Percentiles rank a stretch among this genome's conserved stretches.
phyloP scores from a whole-genome alignment of 2,888 invertebrate species.

The Rhagonycha lutea region DNA sequence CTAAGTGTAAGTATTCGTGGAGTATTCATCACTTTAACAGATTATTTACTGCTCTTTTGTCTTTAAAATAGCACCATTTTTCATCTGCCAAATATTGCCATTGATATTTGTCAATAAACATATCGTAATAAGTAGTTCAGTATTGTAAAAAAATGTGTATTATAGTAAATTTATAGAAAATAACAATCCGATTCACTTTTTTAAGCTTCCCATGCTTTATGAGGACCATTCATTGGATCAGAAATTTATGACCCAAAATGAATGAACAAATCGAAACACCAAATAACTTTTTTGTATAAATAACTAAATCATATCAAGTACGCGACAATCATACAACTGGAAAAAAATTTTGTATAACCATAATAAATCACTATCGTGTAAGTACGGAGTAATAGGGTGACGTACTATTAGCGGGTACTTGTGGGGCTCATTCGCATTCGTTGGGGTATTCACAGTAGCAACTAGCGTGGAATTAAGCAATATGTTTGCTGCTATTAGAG shows the following conservation, averaged over 20 bases:
- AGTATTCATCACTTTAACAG: no score
- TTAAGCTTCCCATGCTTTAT: background rate
- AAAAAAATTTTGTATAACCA: slow-evolving; percentile 35
- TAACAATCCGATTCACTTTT: background rate
- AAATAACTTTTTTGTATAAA: slow-evolving; percentile 9
- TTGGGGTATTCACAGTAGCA: slow-evolving; percentile 46
- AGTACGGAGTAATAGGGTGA: slow-evolving; percentile 48
- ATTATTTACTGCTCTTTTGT: background rate
- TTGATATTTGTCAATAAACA: background rate
- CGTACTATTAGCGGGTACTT: slow-evolving; percentile 57
- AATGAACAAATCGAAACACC: slow-evolving; percentile 5
- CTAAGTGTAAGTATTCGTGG: no score
- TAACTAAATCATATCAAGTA: slow-evolving; percentile 31
- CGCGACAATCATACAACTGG: slow-evolving; percentile 31
- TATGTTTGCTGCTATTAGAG: slow-evolving; percentile 56
- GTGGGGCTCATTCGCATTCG: slow-evolving; percentile 45
- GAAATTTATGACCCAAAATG: background rate
- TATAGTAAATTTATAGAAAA: background rate
- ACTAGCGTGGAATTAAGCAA: slow-evolving; percentile 56
- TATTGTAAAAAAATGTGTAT: no score
- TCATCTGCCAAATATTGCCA: background rate
- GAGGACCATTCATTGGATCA: background rate
- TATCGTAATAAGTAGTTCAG: background rate
- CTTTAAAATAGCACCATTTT: background rate
- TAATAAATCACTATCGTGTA: slow-evolving; percentile 38